These are phyloP conservation scores for Mercenaria mercenaria DNA, from an alignment of 1,140 invertebrate genomes.

Conservation along the genomic window DNA sequence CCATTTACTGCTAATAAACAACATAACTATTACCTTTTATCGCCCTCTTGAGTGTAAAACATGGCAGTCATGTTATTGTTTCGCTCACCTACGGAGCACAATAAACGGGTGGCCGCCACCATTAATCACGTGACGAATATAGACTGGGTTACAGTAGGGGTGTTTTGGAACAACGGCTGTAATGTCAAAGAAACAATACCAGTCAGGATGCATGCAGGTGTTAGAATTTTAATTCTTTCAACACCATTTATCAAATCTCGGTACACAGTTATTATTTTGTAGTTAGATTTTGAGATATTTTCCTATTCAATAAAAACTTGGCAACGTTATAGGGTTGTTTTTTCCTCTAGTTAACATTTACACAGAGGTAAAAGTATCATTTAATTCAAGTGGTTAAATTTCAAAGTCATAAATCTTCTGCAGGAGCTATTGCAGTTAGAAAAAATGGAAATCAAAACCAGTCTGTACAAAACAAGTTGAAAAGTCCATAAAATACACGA, in stretches of 20 bases:
- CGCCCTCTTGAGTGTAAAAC: constrained; percentile 24
- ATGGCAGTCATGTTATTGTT: constrained; percentile 35
- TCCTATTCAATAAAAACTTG: background rate
- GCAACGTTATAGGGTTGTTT: background rate
- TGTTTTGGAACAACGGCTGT: constrained; percentile 34
- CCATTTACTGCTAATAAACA: constrained; percentile 57
- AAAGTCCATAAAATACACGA: too few relatives aligned
- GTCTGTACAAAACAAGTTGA: too few relatives aligned
- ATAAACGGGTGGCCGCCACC: constrained; percentile 35
- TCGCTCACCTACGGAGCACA: constrained; percentile 25
- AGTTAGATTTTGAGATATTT: background rate
- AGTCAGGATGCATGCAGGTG: constrained; percentile 44
- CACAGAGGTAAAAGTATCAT: too few relatives aligned
- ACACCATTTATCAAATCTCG: constrained; percentile 11
- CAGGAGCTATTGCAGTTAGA: too few relatives aligned
- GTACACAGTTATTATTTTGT: constrained; percentile 36
- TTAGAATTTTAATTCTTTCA: constrained; percentile 23
- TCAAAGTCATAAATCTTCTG: too few relatives aligned
- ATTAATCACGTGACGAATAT: constrained; percentile 47
- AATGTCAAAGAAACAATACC: constrained; percentile 53
- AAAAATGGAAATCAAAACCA: too few relatives aligned
- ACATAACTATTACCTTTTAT: constrained; percentile 39
- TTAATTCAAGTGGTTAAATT: too few relatives aligned
- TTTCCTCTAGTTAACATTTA: background rate
- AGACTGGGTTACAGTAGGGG: constrained; percentile 27